A percentile compares a stretch with the other conserved stretches of the same genome.
Evolutionary conservation across 2,888 invertebrate genomes (phyloP).

Genomic region (Dioctria rufipes): DNA sequence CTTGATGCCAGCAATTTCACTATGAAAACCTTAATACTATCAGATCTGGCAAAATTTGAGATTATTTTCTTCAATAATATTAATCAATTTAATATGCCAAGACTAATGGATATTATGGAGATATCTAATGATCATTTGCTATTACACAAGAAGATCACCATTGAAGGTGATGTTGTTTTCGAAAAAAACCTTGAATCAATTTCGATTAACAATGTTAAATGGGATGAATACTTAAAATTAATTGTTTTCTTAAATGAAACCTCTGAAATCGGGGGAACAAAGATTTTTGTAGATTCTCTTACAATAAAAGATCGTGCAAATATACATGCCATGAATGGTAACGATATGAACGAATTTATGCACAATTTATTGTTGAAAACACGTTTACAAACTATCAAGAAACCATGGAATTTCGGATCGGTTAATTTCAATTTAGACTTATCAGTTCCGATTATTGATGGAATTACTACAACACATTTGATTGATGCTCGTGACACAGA

Average conservation of each 20-base stretch:
- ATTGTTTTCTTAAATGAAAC: slow-evolving; percentile 14
- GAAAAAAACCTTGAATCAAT: not conserved
- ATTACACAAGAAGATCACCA: not conserved
- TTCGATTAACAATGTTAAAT: slow-evolving; percentile 10
- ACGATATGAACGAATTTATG: slow-evolving; percentile 4
- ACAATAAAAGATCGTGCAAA: not conserved
- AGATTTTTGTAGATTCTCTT: slow-evolving; percentile 14
- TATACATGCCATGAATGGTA: not conserved
- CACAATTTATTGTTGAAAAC: not conserved
- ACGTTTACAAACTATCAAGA: not conserved
- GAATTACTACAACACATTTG: not conserved
- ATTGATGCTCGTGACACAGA: not conserved
- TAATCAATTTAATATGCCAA: not conserved
- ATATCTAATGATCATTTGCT: not conserved
- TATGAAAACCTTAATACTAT: not conserved
- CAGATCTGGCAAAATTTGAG: not conserved
- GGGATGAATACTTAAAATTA: slow-evolving; percentile 22
- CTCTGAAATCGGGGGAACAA: slow-evolving; percentile 21
- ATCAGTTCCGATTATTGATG: not conserved
- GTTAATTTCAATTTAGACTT: not conserved
- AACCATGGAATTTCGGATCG: slow-evolving; percentile 3
- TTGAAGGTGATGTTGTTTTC: slow-evolving; percentile 18
- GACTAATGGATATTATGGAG: not conserved
- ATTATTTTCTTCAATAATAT: not conserved
- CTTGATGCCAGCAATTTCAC: not conserved